Percentiles rank a stretch among this genome's conserved stretches.
phyloP scores from a whole-genome alignment of 2,113 vertebrate genomes.

The Callopanchax toddi region DNA sequence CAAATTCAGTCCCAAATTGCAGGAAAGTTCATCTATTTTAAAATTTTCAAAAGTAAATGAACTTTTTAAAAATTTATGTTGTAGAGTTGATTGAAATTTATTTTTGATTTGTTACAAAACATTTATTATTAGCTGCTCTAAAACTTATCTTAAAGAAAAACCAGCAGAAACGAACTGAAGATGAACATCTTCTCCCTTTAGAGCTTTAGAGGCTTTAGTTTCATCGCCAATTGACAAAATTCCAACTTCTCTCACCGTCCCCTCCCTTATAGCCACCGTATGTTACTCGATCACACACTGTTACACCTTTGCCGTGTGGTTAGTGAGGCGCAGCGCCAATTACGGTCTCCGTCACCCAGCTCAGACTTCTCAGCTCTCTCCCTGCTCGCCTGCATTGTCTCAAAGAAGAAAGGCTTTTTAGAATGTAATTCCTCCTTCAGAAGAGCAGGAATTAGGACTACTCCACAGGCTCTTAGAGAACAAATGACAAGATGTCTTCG shows the following conservation, averaged over 20 bases:
- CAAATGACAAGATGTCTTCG: constrained; percentile 28
- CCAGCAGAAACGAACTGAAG: not conserved
- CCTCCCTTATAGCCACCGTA: constrained; percentile 9
- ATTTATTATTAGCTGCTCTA: too few species aligned
- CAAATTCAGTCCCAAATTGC: too few species aligned
- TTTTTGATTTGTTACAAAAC: too few species aligned
- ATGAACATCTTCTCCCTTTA: too few species aligned
- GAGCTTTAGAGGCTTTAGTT: not conserved
- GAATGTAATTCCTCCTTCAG: constrained; percentile 29
- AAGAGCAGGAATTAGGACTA: constrained; percentile 26
- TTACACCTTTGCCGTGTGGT: constrained; percentile 58
- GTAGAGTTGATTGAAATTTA: too few species aligned
- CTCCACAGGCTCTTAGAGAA: constrained; percentile 24
- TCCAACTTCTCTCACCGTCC: not conserved
- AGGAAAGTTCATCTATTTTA: too few species aligned
- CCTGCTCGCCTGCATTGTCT: constrained; percentile 39
- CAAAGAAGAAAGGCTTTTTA: constrained; percentile 43
- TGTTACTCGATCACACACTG: constrained; percentile 54
- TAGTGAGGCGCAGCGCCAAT: constrained; percentile 59
- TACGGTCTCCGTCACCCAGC: constrained; percentile 47
- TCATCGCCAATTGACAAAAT: not conserved
- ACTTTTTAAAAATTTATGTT: too few species aligned
- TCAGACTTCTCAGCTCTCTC: constrained; percentile 12
- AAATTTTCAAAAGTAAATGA: too few species aligned
- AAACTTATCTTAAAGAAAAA: too few species aligned